A percentile compares a stretch with the other conserved stretches of the same genome.
These are phyloP conservation scores for Drosophila cracens DNA, from an alignment of 2,888 invertebrate species.

Conservation along the genomic window DNA sequence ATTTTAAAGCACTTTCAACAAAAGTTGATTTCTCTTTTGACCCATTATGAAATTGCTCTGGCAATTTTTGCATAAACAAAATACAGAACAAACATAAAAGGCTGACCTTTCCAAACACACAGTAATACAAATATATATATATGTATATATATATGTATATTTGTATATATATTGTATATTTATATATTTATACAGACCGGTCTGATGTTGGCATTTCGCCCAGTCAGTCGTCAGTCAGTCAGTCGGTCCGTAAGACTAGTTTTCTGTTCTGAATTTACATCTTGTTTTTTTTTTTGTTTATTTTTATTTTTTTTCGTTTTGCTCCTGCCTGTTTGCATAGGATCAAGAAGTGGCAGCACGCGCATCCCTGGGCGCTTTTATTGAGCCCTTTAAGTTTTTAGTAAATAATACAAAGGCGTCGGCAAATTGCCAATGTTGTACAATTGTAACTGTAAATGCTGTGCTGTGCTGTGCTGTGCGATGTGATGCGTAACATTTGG, in stretches of 20 bases:
- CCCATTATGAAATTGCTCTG: conserved; percentile 80
- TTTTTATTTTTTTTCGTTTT: not conserved
- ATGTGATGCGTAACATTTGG: conserved; percentile 56
- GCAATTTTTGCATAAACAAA: conserved; percentile 79
- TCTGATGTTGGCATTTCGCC: conserved; percentile 60
- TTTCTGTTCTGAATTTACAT: conserved; percentile 24
- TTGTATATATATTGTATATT: conserved; percentile 10
- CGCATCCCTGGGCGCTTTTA: conserved; percentile 72
- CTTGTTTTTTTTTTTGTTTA: conserved; percentile 19
- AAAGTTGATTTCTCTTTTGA: conserved; percentile 81
- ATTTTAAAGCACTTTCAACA: conserved; percentile 79
- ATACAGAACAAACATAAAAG: conserved; percentile 77
- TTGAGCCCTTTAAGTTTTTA: conserved; percentile 78
- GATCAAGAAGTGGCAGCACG: conserved; percentile 64
- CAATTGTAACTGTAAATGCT: conserved; percentile 56
- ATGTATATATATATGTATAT: conserved; percentile 2
- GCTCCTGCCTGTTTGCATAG: conserved; percentile 65
- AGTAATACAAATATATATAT: conserved; percentile 13
- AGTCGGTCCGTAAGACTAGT: conserved; percentile 48
- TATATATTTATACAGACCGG: conserved; percentile 27
- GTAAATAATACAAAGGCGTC: conserved; percentile 70
- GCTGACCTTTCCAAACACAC: conserved; percentile 65
- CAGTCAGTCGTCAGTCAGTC: conserved; percentile 37
- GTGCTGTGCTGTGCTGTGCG: conserved; percentile 24
- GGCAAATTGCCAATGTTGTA: conserved; percentile 68